These are phyloP conservation scores for Lasioglossum oenotherae DNA, from an alignment of 2,888 invertebrate genomes.

Conservation along the genomic window DNA sequence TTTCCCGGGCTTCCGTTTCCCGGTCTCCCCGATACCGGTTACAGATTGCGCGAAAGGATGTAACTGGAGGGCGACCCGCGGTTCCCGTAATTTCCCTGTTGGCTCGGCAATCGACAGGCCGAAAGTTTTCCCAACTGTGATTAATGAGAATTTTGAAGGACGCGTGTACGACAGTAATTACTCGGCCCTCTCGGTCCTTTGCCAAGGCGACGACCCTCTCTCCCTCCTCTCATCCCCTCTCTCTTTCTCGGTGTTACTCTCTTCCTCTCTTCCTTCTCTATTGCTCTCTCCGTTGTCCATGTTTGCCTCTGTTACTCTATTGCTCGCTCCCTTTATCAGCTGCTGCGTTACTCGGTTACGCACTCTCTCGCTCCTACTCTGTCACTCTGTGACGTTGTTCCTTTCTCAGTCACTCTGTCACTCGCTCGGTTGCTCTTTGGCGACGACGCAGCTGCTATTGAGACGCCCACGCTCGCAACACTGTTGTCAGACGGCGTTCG, in stretches of 20 bases:
- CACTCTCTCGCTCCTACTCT: neutral
- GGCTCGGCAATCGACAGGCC: constrained; percentile 2
- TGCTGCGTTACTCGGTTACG: too few relatives aligned
- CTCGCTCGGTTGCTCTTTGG: neutral
- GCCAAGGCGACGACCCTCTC: neutral
- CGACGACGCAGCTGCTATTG: constrained; percentile 51
- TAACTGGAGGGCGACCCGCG: neutral
- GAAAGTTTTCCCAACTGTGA: constrained; percentile 24
- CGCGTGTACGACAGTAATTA: constrained; percentile 57
- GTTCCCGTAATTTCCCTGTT: constrained; percentile 20
- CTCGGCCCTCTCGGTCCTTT: constrained; percentile 34
- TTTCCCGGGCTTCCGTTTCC: neutral
- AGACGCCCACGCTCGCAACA: constrained; percentile 59
- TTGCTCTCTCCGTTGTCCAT: too few relatives aligned
- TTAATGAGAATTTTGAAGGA: constrained; percentile 46
- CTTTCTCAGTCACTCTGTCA: neutral
- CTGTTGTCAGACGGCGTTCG: constrained; percentile 50
- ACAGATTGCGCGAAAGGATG: neutral
- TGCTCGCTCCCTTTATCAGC: too few relatives aligned
- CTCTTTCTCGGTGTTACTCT: neutral
- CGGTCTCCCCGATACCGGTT: neutral
- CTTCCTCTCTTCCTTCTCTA: neutral
- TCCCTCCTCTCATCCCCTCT: neutral
- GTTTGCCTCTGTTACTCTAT: too few relatives aligned
- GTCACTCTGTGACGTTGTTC: neutral